Base-by-base conservation (phyloP, 2,888 invertebrate species). In the Sylvicola fuscatus region DNA sequence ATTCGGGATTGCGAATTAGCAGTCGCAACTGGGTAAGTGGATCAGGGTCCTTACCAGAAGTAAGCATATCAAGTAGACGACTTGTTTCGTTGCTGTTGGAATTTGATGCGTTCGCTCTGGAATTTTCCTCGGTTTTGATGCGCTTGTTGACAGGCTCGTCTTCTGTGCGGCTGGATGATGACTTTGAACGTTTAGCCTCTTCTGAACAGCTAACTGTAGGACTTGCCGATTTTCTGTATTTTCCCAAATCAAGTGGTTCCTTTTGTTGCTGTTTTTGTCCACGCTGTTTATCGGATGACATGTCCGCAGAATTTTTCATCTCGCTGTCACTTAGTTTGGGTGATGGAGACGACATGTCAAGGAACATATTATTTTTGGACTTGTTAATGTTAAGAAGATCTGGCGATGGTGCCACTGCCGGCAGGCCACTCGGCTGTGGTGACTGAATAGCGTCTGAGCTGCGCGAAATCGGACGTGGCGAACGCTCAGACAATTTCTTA, bases 171-270 rank as follows among this genome's bases (percentile, higher is more conserved):
- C 43, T 29, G 8, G 32, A 21, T 15, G 27, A 14, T 11, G 32
- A 13, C 12, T 37, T 37, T 40, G 51, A 61, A 39, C 68, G 60
- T 45, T 70, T 69, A 3, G 71, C 70, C 51, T 77, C 77, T 44
- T 78, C 75, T 0, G 77, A 76, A 47, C 77, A 77, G n/a, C 72
- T 70, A 2, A 77, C 73, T 1, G 75, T 75, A 1, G 76, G 75
- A 52, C 77, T 77, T 1, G 71, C 72, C 11, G 70, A 72, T 53
- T 70, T 72, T 46, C 70, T 56, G 45, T 66, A 65, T 51, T 71
- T 72, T 3, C 75, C 78, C 46, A 77, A 56, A 56, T 78, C 73
- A 28, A 76, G 54, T 3, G 78, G 75, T 51, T 75, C 74, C 43
- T 69, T 71, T 49, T 73, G 72, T 10, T 29, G 26, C 12, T 14